Evolutionary conservation across 2,888 invertebrate genomes (phyloP).

Genomic region (Molorchus minor): DNA sequence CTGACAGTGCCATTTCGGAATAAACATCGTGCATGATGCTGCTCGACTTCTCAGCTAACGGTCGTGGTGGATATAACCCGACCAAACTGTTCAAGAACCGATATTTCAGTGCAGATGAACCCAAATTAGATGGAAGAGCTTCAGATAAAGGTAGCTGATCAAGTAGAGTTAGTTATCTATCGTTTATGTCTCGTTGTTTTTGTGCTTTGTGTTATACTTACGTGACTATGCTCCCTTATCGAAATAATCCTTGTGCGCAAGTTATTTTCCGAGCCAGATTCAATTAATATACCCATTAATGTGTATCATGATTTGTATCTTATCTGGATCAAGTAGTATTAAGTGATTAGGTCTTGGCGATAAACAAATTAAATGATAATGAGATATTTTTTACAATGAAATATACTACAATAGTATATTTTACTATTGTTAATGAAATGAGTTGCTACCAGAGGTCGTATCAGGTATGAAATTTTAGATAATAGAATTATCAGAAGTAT

Average conservation of each 20-base stretch:
- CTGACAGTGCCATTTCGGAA: slow-evolving; percentile 1
- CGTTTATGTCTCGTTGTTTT: neutral
- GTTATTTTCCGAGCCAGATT: neutral
- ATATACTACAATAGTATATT: too few relatives aligned
- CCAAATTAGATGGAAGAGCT: slow-evolving; percentile 1
- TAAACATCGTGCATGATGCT: slow-evolving; percentile 4
- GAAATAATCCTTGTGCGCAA: too few relatives aligned
- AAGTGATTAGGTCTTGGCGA: too few relatives aligned
- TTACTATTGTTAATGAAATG: too few relatives aligned
- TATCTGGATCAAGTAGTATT: slow-evolving; percentile 11
- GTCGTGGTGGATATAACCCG: slow-evolving; percentile 18
- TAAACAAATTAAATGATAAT: too few relatives aligned
- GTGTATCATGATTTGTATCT: neutral
- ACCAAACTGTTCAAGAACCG: slow-evolving; percentile 18
- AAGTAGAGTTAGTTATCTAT: neutral
- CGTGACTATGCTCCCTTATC: too few relatives aligned
- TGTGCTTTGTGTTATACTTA: too few relatives aligned
- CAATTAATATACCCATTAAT: too few relatives aligned
- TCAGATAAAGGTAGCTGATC: slow-evolving; percentile 14
- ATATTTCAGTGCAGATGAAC: slow-evolving; percentile 18
- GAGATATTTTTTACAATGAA: too few relatives aligned
- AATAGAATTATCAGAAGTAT: too few relatives aligned
- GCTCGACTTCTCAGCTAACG: slow-evolving; percentile 9
- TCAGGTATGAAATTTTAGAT: too few relatives aligned
- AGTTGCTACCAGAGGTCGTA: too few relatives aligned